Percentiles rank a stretch among this genome's conserved stretches.
These are phyloP conservation scores for Xiphias gladius DNA, from an alignment of 2,113 vertebrate genomes.

Conservation along the genomic window DNA sequence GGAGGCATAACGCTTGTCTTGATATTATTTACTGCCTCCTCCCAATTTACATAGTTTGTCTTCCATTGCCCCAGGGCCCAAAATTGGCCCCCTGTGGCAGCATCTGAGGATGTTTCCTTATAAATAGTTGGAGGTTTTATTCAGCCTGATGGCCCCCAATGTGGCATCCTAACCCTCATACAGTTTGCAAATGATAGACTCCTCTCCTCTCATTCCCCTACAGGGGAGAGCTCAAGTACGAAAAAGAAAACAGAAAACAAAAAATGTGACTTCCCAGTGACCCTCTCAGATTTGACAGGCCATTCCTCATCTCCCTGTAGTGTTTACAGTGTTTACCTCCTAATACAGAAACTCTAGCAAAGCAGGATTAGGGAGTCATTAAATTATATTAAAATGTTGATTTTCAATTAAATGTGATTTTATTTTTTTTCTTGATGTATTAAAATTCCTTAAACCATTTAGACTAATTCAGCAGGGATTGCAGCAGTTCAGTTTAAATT, in stretches of 20 bases:
- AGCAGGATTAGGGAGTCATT: slow-evolving; percentile 27
- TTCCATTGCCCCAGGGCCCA: slow-evolving; percentile 38
- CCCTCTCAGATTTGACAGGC: slow-evolving; percentile 20
- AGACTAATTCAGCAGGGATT: slow-evolving; percentile 34
- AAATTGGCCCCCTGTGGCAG: slow-evolving; percentile 45
- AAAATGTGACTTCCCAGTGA: slow-evolving; percentile 21
- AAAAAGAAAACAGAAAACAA: not conserved
- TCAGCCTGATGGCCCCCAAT: slow-evolving; percentile 34
- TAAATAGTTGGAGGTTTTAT: slow-evolving; percentile 44
- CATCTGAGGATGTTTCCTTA: slow-evolving; percentile 40
- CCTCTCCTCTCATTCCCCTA: not conserved
- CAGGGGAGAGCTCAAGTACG: slow-evolving; percentile 8
- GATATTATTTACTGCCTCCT: slow-evolving; percentile 75
- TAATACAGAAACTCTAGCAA: slow-evolving; percentile 24
- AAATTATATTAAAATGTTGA: slow-evolving; percentile 48
- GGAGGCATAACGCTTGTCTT: slow-evolving; percentile 63
- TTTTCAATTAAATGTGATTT: slow-evolving; percentile 49
- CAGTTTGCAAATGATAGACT: slow-evolving; percentile 15
- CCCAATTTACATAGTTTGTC: slow-evolving; percentile 49
- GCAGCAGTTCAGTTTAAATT: slow-evolving; percentile 29
- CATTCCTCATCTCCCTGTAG: slow-evolving; percentile 37
- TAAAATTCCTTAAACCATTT: slow-evolving; percentile 35
- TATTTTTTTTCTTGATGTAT: not conserved
- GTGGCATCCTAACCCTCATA: slow-evolving; percentile 28
- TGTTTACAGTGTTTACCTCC: slow-evolving; percentile 40